phyloP scores from a whole-genome alignment of 2,797 vertebrate species.

The Spea hammondii region DNA sequence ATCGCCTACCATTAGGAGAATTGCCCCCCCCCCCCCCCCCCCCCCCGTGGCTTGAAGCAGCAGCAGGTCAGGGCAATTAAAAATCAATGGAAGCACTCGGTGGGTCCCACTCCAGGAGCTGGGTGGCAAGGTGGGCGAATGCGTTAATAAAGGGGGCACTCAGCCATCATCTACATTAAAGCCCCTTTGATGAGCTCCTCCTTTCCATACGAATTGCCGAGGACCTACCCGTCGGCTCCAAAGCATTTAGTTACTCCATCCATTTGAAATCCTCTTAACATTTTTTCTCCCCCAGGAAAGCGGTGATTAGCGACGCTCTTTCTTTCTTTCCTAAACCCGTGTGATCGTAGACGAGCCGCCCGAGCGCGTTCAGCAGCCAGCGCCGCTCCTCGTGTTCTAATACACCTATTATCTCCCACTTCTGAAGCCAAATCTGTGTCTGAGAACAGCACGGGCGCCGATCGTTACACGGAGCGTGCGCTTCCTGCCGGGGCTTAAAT shows the following conservation, averaged over 20 bases:
- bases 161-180: no score
- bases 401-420: not conserved
- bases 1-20: no score
- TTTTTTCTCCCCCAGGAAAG: not conserved
- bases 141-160: no score
- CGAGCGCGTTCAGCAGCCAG: not conserved
- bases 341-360: not conserved
- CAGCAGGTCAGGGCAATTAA: no score
- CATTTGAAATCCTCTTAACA: slow-evolving; percentile 3
- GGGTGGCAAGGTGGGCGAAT: no score
- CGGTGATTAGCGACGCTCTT: not conserved
- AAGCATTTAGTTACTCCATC: not conserved
- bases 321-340: not conserved
- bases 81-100: no score
- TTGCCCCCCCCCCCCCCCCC: no score
- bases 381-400: not conserved
- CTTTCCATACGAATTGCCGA: no score
- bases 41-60: no score
- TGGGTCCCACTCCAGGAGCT: no score
- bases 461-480: slow-evolving; percentile 19
- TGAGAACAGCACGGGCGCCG: not conserved
- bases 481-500: slow-evolving; percentile 14
- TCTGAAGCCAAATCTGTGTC: slow-evolving; percentile 7
- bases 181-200: no score
- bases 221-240: no score